Evolutionary conservation across 2,888 invertebrate species (phyloP).

Genomic region (Mesoligia furuncula): DNA sequence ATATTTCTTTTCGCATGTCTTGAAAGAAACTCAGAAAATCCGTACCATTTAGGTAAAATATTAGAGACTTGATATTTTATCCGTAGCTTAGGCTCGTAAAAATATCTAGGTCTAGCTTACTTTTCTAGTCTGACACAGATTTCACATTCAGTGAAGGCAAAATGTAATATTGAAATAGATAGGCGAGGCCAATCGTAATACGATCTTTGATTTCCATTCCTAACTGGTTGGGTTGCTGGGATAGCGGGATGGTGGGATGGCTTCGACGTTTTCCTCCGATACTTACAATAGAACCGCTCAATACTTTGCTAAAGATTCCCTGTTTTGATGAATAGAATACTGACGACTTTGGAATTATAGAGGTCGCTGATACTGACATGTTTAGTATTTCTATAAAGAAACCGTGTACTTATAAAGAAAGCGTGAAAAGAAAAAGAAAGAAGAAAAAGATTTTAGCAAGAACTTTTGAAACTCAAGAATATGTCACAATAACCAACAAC

Average conservation of each 20-base stretch:
- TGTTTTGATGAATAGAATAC: constrained; percentile 1
- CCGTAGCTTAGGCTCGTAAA: constrained; percentile 25
- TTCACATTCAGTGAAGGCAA: constrained; percentile 34
- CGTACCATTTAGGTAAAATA: not conserved
- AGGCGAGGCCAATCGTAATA: constrained; percentile 53
- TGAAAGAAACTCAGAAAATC: not conserved
- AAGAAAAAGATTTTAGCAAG: not conserved
- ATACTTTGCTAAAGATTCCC: constrained; percentile 5
- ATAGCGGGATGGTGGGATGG: not conserved
- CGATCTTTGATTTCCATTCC: constrained; percentile 55
- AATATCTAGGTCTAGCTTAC: constrained; percentile 28
- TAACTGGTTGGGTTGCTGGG: not conserved
- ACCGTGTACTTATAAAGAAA: not conserved
- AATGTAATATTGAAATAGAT: constrained; percentile 60
- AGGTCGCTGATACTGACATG: not conserved
- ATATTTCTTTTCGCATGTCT: constrained; percentile 5
- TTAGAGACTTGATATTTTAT: constrained; percentile 24
- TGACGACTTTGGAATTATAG: not conserved
- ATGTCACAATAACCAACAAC: not conserved
- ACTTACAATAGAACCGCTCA: constrained; percentile 28
- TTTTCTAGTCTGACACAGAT: constrained; percentile 43
- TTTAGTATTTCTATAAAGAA: not conserved
- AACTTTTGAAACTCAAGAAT: not conserved
- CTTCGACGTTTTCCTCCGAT: constrained; percentile 16
- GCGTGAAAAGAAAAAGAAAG: too few species aligned